Conservation (phyloP, 2,888 invertebrate species). For the Macrophya alboannulata region DNA sequence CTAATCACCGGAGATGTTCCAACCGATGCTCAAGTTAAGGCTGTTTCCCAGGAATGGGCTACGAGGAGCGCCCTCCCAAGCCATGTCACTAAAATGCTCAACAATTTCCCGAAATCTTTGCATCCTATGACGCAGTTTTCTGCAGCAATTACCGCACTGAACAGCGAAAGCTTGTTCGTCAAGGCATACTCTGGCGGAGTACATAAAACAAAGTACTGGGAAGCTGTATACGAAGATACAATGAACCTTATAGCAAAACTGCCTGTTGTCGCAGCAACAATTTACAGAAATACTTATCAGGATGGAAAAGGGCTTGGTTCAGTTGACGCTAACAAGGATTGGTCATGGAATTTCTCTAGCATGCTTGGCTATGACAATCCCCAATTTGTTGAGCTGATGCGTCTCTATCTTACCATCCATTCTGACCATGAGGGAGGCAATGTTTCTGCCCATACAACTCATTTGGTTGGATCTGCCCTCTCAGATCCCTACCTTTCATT, state of each 20-base stretch:
- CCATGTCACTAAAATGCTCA: constrained; percentile 96
- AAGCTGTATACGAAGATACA: constrained; percentile 93
- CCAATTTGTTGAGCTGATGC: constrained; percentile 94
- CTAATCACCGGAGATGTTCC: constrained; percentile 95
- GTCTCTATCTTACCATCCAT: constrained; percentile 96
- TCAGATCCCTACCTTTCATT: constrained; percentile 97
- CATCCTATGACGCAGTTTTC: constrained; percentile 98
- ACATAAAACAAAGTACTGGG: constrained; percentile 95
- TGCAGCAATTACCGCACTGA: constrained; percentile 94
- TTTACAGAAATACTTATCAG: constrained; percentile 93
- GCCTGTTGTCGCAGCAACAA: constrained; percentile 96
- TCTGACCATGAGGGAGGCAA: constrained; percentile 98
- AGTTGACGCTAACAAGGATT: constrained; percentile 94
- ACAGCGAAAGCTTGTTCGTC: constrained; percentile 95
- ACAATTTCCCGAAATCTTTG: constrained; percentile 93
- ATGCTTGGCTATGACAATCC: constrained; percentile 95
- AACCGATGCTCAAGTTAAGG: constrained; percentile 87
- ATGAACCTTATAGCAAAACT: constrained; percentile 98
- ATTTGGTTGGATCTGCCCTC: constrained; percentile 96
- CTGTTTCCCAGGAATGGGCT: constrained; percentile 85
- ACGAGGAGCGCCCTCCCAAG: constrained; percentile 87
- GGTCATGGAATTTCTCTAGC: constrained; percentile 94
- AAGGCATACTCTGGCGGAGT: constrained; percentile 95
- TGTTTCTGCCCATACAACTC: constrained; percentile 97
- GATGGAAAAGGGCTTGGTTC: constrained; percentile 90